phyloP scores from a whole-genome alignment of 2,797 vertebrate species.

The Poecile montanus region DNA sequence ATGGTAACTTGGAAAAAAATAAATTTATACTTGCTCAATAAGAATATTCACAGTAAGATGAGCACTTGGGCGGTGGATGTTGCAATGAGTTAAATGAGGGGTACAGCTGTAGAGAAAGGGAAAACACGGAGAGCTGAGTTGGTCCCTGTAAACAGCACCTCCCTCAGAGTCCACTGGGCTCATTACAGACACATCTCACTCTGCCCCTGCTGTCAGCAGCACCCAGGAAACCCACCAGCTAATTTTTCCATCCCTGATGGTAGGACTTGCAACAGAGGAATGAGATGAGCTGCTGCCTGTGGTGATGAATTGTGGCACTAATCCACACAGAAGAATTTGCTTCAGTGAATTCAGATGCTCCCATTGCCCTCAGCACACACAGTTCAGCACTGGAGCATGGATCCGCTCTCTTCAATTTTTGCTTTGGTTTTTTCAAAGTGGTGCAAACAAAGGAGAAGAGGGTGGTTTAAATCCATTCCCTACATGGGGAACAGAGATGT shows the following conservation, averaged over 20 bases:
- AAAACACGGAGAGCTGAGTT: background rate
- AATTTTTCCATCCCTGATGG: background rate
- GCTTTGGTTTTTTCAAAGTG: background rate
- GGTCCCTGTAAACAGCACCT: background rate
- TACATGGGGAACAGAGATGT: background rate
- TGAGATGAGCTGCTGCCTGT: background rate
- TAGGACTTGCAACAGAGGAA: background rate
- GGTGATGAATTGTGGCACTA: background rate
- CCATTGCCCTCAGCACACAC: background rate
- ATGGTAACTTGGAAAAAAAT: background rate
- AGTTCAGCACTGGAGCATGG: background rate
- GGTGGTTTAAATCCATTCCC: background rate
- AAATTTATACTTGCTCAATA: background rate
- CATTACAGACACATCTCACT: fast-evolving
- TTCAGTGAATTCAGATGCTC: background rate
- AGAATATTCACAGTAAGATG: background rate
- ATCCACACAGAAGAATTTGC: fast-evolving
- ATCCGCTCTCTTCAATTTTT: background rate
- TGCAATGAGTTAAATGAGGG: background rate
- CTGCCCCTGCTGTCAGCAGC: background rate
- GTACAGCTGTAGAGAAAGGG: background rate
- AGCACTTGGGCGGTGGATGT: background rate
- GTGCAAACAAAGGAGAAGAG: background rate
- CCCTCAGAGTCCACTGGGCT: background rate
- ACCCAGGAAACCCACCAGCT: background rate